Evolutionary conservation across 2,888 invertebrate species (phyloP).

Genomic region (Ophion ellenae): DNA sequence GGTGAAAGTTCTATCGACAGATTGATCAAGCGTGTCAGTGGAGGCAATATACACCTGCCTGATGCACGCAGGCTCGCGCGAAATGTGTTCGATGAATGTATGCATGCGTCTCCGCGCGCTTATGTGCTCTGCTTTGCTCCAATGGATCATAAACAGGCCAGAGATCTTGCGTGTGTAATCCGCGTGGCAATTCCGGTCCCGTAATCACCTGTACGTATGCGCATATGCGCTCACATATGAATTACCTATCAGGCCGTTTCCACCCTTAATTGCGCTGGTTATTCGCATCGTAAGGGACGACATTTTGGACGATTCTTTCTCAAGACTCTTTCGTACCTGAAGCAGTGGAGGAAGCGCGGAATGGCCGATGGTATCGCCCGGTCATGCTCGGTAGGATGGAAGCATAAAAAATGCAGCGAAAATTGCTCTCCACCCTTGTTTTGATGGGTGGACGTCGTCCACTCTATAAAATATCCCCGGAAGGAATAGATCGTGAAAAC

Average conservation of each 20-base stretch:
- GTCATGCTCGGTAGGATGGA: no score
- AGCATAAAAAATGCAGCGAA: no score
- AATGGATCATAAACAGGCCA: conserved; percentile 60
- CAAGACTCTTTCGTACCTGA: not conserved
- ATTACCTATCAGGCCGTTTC: not conserved
- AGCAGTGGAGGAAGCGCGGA: not conserved
- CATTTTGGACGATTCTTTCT: not conserved
- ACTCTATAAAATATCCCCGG: not conserved
- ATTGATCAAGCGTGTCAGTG: conserved; percentile 62
- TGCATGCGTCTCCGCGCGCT: conserved; percentile 28
- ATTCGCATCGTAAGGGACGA: not conserved
- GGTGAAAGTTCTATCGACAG: conserved; percentile 63
- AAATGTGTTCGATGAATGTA: conserved; percentile 44
- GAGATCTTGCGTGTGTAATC: conserved; percentile 46
- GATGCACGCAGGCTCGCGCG: conserved; percentile 55
- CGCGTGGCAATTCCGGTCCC: conserved; percentile 41
- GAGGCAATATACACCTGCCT: conserved; percentile 58
- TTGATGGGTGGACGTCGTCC: not conserved
- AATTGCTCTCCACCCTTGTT: not conserved
- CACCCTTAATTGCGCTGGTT: not conserved
- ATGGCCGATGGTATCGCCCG: no score
- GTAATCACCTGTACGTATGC: not conserved
- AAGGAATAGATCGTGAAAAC: not conserved
- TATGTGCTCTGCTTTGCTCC: conserved; percentile 50
- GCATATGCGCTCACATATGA: not conserved